phyloP scores from a whole-genome alignment of 2,797 vertebrate species.

The Synaphobranchus kaupii region DNA sequence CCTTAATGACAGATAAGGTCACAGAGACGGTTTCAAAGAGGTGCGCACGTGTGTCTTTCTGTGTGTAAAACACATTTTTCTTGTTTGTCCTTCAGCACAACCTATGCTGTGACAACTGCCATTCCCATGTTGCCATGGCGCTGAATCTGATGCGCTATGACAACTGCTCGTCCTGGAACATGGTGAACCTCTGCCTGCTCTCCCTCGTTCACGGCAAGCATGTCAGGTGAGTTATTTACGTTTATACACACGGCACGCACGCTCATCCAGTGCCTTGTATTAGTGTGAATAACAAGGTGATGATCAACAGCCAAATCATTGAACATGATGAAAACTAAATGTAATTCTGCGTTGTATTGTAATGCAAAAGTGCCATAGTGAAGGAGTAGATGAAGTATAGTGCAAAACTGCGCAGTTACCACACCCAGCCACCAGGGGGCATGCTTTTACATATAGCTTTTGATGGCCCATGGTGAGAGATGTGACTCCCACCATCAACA shows the following conservation, averaged over 20 bases:
- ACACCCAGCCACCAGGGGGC: not conserved
- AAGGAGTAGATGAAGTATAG: not conserved
- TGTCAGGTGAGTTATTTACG: slow-evolving; percentile 63
- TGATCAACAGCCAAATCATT: not conserved
- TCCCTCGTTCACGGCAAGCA: slow-evolving; percentile 75
- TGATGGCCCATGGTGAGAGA: not conserved
- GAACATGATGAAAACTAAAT: not conserved
- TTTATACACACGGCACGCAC: not conserved
- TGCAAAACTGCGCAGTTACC: not conserved
- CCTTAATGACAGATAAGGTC: not conserved
- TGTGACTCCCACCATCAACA: not conserved
- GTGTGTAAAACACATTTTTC: slow-evolving; percentile 58
- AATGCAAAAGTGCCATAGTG: not conserved
- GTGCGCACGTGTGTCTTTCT: slow-evolving; percentile 58
- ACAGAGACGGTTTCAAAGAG: not conserved
- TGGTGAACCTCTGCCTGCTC: slow-evolving; percentile 87
- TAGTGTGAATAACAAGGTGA: not conserved
- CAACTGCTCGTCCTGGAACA: slow-evolving; percentile 95
- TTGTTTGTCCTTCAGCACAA: slow-evolving; percentile 79
- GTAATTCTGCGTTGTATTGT: not conserved
- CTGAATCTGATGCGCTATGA: slow-evolving; percentile 94
- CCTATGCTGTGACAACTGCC: slow-evolving; percentile 96
- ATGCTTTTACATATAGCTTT: not conserved
- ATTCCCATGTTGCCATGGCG: slow-evolving; percentile 95
- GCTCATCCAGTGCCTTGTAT: not conserved